Base-by-base conservation (phyloP, 1,140 invertebrate genomes). In the Phenacoccus solenopsis region DNA sequence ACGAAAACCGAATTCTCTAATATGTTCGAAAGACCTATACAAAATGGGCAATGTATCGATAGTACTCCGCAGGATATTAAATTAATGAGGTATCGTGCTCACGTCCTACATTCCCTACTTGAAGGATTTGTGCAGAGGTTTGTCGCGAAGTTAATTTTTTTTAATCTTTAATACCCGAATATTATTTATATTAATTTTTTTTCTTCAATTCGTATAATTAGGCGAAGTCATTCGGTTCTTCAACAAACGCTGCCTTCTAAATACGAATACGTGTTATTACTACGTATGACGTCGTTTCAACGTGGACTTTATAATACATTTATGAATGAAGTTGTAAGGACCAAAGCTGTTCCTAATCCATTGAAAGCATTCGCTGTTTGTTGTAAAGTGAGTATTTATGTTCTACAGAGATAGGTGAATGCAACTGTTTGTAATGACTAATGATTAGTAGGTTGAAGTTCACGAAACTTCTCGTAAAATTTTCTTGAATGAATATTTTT, bases 311-410 rank as follows among this genome's bases (percentile, higher is more conserved):
- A 97, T 75, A 88, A 92, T 72, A 87, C 86, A 1, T 96, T 96
- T 75, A 94, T 96, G 87, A 90, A 91, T 76, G 92, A 96, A 79
- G 89, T 96, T 1, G 88, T 92, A 1, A 83, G 90, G 61, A 88
- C 85, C 10, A 89, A 91, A 71, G 86, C 90, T 27, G 91, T 94
- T 24, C 91, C 91, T 5, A 98, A 98, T 83, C 95, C 97, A 0
- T 82, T 99, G 12, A 97, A 96, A 79, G 94, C 97, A 3, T 99
- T 98, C 81, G 93, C 96, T 49, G 93, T 98, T 68, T 98, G 96
- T 79, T 98, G 95, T 77, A 98, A 99, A 82, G 88, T 90, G 79
- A 76, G 79, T 73, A 28, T 13, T 16, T 64, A 16, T 5, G 12
- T 28, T 22, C 5, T 25, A 7, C 32, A 64, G 56, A 22, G 10